These are phyloP conservation scores for Azorinus chamasolen DNA, from an alignment of 2,888 invertebrate species.

Conservation along the genomic window DNA sequence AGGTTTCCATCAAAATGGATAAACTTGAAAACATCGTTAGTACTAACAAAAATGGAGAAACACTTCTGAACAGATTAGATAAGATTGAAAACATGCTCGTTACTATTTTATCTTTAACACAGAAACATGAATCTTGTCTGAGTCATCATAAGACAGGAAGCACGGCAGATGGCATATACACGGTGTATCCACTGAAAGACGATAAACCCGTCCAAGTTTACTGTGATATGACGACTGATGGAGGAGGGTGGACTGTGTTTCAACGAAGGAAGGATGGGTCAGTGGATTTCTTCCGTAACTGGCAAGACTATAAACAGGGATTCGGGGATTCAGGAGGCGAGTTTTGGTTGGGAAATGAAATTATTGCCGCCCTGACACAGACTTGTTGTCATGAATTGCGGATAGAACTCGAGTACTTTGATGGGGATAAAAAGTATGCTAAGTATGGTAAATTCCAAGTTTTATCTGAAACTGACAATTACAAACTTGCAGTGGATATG, in stretches of 20 bases:
- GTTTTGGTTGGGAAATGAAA: constrained; percentile 46
- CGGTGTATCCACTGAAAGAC: constrained; percentile 37
- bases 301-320: constrained; percentile 34
- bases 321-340: constrained; percentile 28
- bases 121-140: constrained; percentile 24
- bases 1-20: no score
- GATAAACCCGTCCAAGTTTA: constrained; percentile 38
- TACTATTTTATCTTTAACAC: no score
- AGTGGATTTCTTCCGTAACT: constrained; percentile 31
- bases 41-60: no score
- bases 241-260: constrained; percentile 62
- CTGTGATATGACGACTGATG: constrained; percentile 58
- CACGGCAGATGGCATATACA: constrained; percentile 45
- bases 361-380: constrained; percentile 18
- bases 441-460: constrained; percentile 32
- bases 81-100: no score
- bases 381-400: constrained; percentile 22
- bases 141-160: constrained; percentile 31
- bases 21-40: no score
- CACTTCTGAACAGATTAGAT: no score
- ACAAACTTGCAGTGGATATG: constrained; percentile 2
- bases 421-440: constrained; percentile 19
- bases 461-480: constrained; percentile 4
- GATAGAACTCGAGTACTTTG: constrained; percentile 41
- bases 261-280: constrained; percentile 42